Conservation (phyloP, 2,888 invertebrate species). For the Myathropa florea region DNA sequence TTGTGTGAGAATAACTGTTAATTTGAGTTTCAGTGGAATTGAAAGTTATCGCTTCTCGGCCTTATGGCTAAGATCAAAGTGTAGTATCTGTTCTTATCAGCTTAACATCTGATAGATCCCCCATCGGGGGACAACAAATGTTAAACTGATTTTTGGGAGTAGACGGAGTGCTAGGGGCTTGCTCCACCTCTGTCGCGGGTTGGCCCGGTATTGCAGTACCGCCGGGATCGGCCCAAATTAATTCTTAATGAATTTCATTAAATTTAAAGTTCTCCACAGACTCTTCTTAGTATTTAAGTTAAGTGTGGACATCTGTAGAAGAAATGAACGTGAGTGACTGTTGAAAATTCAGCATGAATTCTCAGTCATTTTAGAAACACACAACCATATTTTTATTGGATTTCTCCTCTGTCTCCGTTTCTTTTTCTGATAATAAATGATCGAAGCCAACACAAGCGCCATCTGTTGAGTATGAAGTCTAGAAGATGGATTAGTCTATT, state of each 20-base stretch:
- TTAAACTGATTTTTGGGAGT: slow-evolving; percentile 83
- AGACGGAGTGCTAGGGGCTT: slow-evolving; percentile 84
- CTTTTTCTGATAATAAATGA: no score
- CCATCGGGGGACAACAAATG: slow-evolving; percentile 83
- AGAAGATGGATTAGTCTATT: no score
- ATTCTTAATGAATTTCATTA: not conserved
- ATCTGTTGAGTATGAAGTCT: no score
- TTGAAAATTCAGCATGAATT: no score
- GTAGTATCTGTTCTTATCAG: slow-evolving; percentile 87
- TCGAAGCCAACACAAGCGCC: no score
- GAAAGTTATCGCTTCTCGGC: slow-evolving; percentile 81
- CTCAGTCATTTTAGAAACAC: no score
- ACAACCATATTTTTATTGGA: no score
- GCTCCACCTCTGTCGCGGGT: slow-evolving; percentile 86
- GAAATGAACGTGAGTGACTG: no score
- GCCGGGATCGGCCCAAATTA: slow-evolving; percentile 82
- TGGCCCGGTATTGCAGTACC: slow-evolving; percentile 87
- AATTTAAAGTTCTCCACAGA: no score
- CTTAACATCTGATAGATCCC: slow-evolving; percentile 86
- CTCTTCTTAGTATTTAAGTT: no score
- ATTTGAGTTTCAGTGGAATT: not conserved
- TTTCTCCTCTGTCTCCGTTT: no score
- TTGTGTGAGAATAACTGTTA: not conserved
- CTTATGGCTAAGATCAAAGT: slow-evolving; percentile 84
- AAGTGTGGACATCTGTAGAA: no score